phyloP scores from a whole-genome alignment of 2,888 invertebrate species.

The Steinernema carpocapsae region DNA sequence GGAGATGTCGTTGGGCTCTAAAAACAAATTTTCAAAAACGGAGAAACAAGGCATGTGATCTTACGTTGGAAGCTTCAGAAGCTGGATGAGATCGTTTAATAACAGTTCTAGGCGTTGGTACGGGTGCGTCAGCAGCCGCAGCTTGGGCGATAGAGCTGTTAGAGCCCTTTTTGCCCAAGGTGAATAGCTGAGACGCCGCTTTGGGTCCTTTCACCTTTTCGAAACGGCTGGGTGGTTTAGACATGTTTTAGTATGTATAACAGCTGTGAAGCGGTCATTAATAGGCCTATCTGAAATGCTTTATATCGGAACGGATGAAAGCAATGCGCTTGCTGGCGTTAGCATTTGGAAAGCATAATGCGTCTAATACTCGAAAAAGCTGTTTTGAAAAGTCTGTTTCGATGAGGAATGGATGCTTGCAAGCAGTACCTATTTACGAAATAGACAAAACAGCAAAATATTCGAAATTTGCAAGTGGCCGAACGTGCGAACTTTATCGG shows the following conservation, averaged over 20 bases:
- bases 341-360: no score
- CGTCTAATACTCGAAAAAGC: no score
- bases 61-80: background rate
- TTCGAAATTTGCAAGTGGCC: no score
- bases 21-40: background rate
- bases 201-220: conserved; percentile 21
- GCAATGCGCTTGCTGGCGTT: no score
- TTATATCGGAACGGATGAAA: no score
- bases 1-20: background rate
- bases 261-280: no score
- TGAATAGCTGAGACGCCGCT: background rate
- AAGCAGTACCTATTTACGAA: no score
- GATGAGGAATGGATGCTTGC: no score
- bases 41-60: background rate
- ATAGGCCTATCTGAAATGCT: no score
- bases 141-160: background rate
- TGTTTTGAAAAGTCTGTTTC: no score
- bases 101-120: background rate
- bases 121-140: background rate
- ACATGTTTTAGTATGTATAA: background rate
- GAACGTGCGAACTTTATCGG: no score
- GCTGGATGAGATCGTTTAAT: background rate
- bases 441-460: no score
- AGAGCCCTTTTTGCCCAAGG: background rate
- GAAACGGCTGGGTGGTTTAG: conserved; percentile 4